A percentile compares a stretch with the other conserved stretches of the same genome.
phyloP scores from a whole-genome alignment of 2,113 vertebrate species.

The Arenaria interpres region DNA sequence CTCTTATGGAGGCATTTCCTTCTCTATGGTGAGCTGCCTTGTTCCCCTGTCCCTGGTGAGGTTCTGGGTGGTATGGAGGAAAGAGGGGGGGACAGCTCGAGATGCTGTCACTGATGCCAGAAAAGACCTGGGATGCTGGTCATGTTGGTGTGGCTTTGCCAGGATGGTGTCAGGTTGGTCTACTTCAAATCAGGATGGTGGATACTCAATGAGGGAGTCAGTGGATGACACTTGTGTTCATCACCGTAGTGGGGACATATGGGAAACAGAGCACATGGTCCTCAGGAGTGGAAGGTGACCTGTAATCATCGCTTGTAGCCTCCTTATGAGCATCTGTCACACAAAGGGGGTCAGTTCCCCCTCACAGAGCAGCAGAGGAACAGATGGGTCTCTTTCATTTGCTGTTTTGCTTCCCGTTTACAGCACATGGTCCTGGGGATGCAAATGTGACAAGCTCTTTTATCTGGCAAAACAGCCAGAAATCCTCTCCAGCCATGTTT shows the following conservation, averaged over 20 bases:
- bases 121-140: neutral
- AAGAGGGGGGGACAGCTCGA: rapidly evolving
- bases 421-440: rapidly evolving
- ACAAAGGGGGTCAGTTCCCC: neutral
- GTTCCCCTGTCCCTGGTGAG: neutral
- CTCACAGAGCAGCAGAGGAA: neutral
- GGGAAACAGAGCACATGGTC: neutral
- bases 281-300: neutral
- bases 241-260: neutral
- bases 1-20: neutral
- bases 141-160: rapidly evolving
- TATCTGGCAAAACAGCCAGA: neutral
- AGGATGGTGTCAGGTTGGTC: neutral
- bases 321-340: neutral
- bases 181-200: neutral
- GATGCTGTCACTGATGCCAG: neutral
- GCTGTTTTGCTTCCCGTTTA: neutral
- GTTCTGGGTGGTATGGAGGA: neutral
- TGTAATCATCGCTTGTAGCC: neutral
- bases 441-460: neutral
- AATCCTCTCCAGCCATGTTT: neutral
- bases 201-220: no score
- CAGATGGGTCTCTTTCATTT: neutral
- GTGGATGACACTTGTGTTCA: neutral
- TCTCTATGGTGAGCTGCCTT: neutral